Evolutionary conservation across 1,140 invertebrate genomes (phyloP).

Genomic region (Theocolax elegans): DNA sequence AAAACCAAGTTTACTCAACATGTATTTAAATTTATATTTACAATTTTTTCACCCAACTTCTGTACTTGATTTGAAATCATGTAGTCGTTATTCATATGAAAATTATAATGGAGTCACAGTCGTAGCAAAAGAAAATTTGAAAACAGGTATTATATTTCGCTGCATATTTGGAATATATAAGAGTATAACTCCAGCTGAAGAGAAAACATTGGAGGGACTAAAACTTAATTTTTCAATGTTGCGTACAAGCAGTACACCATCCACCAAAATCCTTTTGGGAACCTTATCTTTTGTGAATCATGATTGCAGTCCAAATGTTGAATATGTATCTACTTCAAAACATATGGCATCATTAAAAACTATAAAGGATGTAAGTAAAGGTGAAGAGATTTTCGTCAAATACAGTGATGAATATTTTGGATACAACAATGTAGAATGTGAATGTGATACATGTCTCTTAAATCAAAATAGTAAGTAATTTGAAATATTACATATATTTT

Average conservation of each 20-base stretch:
- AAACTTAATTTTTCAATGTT: neutral
- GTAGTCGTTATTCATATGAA: neutral
- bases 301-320: neutral
- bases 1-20: neutral
- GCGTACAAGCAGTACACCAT: neutral
- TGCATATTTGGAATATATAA: neutral
- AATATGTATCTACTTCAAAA: neutral
- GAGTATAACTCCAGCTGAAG: neutral
- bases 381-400: neutral
- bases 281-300: neutral
- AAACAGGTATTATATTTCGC: neutral
- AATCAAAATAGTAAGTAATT: neutral
- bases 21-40: neutral
- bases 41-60: neutral
- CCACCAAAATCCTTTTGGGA: neutral
- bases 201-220: neutral
- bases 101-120: neutral
- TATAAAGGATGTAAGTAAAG: neutral
- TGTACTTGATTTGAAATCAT: neutral
- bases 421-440: neutral
- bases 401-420: neutral
- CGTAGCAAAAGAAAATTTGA: neutral
- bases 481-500: neutral
- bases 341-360: neutral
- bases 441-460: neutral